Conservation (phyloP, 1,140 invertebrate species). For the Drosophila kepulauana region DNA sequence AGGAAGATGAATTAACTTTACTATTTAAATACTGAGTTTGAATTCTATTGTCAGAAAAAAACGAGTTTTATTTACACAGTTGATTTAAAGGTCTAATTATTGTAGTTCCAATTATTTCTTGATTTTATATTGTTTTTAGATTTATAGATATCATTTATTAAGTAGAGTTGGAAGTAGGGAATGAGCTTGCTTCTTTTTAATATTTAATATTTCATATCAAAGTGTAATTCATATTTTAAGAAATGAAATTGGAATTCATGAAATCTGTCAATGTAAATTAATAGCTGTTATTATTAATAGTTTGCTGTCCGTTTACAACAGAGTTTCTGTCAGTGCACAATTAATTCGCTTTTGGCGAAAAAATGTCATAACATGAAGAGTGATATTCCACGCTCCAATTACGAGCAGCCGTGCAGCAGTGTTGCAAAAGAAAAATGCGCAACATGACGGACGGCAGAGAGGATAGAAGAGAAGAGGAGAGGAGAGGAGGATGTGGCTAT, state of each 20-base stretch:
- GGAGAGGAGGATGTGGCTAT: conserved; percentile 11
- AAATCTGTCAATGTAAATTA: too few relatives aligned
- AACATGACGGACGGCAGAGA: conserved; percentile 44
- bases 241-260: too few relatives aligned
- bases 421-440: conserved; percentile 64
- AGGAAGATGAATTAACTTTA: too few relatives aligned
- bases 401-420: conserved; percentile 72
- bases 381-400: conserved; percentile 85
- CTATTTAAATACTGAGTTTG: too few relatives aligned
- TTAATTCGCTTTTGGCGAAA: conserved; percentile 82
- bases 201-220: not conserved
- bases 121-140: too few relatives aligned
- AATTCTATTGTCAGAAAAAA: too few relatives aligned
- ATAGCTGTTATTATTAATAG: not conserved
- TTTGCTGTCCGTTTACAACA: not conserved
- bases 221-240: not conserved
- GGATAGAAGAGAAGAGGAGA: not conserved
- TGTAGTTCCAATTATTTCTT: too few relatives aligned
- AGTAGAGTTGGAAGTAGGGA: too few relatives aligned
- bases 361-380: conserved; percentile 85
- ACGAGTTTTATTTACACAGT: too few relatives aligned
- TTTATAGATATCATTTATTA: too few relatives aligned
- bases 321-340: conserved; percentile 67
- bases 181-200: not conserved
- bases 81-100: too few relatives aligned